These are phyloP conservation scores for Lingula anatina DNA, from an alignment of 2,888 invertebrate genomes.

Conservation along the genomic window DNA sequence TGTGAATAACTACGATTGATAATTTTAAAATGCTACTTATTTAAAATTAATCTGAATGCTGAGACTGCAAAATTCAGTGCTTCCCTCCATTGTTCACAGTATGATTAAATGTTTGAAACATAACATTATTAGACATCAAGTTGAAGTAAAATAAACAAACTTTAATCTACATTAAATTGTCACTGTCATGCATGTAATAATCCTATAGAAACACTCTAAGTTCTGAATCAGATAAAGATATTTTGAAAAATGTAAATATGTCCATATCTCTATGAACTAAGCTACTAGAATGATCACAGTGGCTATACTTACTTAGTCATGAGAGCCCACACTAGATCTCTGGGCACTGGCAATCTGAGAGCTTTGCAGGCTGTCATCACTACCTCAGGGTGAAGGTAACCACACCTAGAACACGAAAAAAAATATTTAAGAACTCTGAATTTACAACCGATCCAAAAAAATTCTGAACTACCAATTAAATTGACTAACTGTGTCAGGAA, in stretches of 20 bases:
- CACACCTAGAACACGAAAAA: constrained; percentile 24
- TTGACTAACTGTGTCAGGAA: not conserved
- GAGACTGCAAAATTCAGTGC: too few species aligned
- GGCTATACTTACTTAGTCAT: constrained; percentile 33
- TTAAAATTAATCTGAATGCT: too few species aligned
- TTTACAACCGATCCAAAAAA: not conserved
- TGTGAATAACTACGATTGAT: not conserved
- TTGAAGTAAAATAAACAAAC: too few species aligned
- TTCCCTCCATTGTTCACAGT: too few species aligned
- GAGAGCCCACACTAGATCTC: constrained; percentile 41
- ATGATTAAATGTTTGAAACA: too few species aligned
- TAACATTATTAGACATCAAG: too few species aligned
- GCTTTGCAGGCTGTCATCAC: constrained; percentile 37
- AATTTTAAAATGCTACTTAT: constrained; percentile 3
- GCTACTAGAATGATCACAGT: not conserved
- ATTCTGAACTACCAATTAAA: not conserved
- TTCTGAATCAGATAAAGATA: too few species aligned
- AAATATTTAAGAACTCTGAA: not conserved
- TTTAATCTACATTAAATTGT: too few species aligned
- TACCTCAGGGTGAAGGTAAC: constrained; percentile 26
- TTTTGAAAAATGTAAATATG: not conserved
- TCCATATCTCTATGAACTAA: not conserved
- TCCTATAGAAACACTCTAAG: too few species aligned
- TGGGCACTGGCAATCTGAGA: constrained; percentile 42
- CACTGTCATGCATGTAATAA: too few species aligned